These are phyloP conservation scores for Microctonus hyperodae DNA, from an alignment of 2,888 invertebrate species.

Conservation along the genomic window DNA sequence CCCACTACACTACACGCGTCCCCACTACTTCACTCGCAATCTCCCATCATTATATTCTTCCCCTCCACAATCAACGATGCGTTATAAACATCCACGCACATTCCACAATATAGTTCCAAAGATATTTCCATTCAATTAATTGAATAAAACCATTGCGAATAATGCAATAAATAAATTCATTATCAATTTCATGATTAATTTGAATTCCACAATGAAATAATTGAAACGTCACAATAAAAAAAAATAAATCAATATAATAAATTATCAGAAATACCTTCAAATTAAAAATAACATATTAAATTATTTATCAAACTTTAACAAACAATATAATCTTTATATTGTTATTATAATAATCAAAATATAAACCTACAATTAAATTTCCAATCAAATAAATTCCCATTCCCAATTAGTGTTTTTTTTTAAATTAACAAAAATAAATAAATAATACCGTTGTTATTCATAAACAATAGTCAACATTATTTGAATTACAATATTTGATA, in stretches of 20 bases:
- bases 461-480: too few relatives aligned
- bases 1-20: neutral
- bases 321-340: too few relatives aligned
- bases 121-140: conserved; percentile 3
- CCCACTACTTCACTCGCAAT: neutral
- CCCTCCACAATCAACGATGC: conserved; percentile 45
- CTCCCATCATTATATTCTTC: conserved; percentile 41
- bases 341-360: too few relatives aligned
- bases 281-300: neutral
- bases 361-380: too few relatives aligned
- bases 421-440: too few relatives aligned
- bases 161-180: neutral
- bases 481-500: too few relatives aligned
- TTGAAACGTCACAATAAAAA: neutral
- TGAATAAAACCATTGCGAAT: neutral
- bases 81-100: conserved; percentile 45
- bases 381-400: too few relatives aligned
- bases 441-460: too few relatives aligned
- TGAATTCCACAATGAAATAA: neutral
- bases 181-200: neutral
- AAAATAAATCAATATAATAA: neutral
- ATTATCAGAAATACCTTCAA: neutral
- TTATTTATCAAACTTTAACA: too few relatives aligned
- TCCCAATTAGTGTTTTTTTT: too few relatives aligned
- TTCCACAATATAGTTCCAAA: neutral